Percentiles rank a stretch among this genome's conserved stretches.
phyloP scores from a whole-genome alignment of 2,113 vertebrate species.

The Hassar affinis region DNA sequence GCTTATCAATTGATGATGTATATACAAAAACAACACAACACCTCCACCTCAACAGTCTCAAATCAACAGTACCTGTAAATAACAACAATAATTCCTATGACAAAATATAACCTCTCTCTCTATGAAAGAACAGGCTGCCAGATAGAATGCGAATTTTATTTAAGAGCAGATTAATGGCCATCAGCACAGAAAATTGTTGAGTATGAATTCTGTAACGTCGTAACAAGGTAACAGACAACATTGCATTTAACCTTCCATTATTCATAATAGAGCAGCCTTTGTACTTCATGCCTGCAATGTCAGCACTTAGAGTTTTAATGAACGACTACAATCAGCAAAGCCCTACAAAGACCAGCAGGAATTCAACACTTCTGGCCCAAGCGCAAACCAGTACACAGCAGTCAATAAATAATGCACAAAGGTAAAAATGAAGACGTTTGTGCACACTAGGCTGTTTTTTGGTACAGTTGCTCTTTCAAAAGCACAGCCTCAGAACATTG shows the following conservation, averaged over 20 bases:
- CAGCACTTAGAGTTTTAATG: neutral
- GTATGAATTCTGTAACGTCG: neutral
- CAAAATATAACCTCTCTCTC: too few relatives aligned
- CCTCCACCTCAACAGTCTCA: too few relatives aligned
- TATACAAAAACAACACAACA: too few relatives aligned
- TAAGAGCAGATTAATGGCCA: neutral
- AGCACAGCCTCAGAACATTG: neutral
- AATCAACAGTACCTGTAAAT: too few relatives aligned
- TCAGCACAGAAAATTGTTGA: neutral
- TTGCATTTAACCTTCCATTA: neutral
- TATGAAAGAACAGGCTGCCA: too few relatives aligned
- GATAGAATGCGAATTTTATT: too few relatives aligned
- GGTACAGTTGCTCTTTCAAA: neutral
- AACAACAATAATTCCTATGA: too few relatives aligned
- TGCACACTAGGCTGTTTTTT: neutral
- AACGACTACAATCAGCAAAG: neutral
- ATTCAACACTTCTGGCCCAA: neutral
- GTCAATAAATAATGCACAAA: constrained; percentile 1
- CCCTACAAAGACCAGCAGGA: neutral
- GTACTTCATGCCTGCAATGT: neutral
- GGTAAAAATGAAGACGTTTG: neutral
- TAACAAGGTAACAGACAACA: neutral
- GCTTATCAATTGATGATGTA: too few relatives aligned
- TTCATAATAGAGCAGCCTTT: neutral
- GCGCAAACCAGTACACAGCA: neutral